A percentile compares a stretch with the other conserved stretches of the same genome.
These are phyloP conservation scores for Thamnophis sirtalis DNA, from an alignment of 2,113 vertebrate species.

Conservation along the genomic window DNA sequence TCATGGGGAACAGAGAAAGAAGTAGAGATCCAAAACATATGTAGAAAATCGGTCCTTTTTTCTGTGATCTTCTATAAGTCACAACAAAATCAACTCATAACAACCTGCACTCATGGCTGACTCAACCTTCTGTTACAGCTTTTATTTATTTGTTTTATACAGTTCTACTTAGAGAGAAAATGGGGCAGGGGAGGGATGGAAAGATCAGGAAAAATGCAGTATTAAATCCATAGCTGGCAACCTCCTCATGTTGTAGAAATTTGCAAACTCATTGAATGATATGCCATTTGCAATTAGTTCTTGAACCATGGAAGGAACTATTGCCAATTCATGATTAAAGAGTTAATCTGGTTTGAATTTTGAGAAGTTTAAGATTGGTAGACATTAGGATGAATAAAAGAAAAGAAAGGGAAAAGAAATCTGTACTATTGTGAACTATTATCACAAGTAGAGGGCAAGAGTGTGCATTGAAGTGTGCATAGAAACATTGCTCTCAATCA, in stretches of 20 bases:
- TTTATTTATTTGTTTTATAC: conserved; percentile 41
- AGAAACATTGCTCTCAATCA: neutral
- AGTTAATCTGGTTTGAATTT: conserved; percentile 68
- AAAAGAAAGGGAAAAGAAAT: conserved; percentile 47
- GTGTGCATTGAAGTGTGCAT: neutral
- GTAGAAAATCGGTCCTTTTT: conserved; percentile 30
- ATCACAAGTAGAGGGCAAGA: conserved; percentile 50
- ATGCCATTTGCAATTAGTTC: conserved; percentile 69
- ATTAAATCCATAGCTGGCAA: conserved; percentile 56
- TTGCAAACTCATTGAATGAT: conserved; percentile 64
- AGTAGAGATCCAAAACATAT: conserved; percentile 23
- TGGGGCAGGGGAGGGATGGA: conserved; percentile 31
- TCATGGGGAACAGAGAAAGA: neutral
- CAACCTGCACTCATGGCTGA: conserved; percentile 34
- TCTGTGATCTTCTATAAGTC: conserved; percentile 28
- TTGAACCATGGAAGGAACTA: conserved; percentile 64
- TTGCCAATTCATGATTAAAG: conserved; percentile 68
- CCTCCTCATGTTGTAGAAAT: conserved; percentile 56
- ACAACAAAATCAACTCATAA: conserved; percentile 33
- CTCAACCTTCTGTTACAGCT: conserved; percentile 24
- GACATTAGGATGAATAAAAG: conserved; percentile 62
- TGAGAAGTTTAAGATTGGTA: conserved; percentile 73
- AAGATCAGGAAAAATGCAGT: neutral
- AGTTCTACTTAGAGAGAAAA: conserved; percentile 33
- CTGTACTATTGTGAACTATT: conserved; percentile 65